These are phyloP conservation scores for Adelognathus sp. DNA, from an alignment of 2,888 invertebrate genomes.

Conservation along the genomic window DNA sequence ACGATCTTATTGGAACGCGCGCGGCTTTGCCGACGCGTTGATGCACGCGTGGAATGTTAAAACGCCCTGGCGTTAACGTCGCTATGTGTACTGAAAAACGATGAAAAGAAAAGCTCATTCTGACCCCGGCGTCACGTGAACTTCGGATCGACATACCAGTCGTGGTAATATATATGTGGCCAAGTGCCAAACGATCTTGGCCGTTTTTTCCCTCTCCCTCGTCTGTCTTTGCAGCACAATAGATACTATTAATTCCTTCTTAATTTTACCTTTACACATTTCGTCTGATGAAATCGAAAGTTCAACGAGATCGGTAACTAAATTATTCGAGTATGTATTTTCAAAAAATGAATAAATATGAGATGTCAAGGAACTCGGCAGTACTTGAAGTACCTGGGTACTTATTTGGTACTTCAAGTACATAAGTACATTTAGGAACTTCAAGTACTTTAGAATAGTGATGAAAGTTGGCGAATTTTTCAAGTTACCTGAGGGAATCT, in stretches of 20 bases:
- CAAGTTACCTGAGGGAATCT: too few species aligned
- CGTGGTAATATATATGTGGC: background rate
- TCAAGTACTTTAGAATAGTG: too few species aligned
- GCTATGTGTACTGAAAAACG: background rate
- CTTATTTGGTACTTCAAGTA: too few species aligned
- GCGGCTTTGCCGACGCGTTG: conserved; percentile 24
- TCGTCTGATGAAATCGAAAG: too few species aligned
- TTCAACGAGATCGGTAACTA: too few species aligned
- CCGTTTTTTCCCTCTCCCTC: background rate
- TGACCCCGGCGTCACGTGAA: background rate
- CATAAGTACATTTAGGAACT: too few species aligned
- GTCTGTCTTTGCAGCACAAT: background rate
- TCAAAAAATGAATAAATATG: too few species aligned
- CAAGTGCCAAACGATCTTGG: background rate
- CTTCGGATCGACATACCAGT: background rate
- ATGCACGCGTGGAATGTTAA: conserved; percentile 56
- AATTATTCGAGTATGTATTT: too few species aligned
- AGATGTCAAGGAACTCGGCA: too few species aligned
- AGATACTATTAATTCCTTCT: background rate
- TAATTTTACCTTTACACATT: too few species aligned
- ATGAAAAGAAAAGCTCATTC: background rate
- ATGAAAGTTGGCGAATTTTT: too few species aligned
- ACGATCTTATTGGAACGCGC: conserved; percentile 55
- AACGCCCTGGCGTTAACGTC: conserved; percentile 39
- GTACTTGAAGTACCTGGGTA: too few species aligned